Base-by-base conservation (phyloP, 1,140 invertebrate species). In the Heliconius melpomene region DNA sequence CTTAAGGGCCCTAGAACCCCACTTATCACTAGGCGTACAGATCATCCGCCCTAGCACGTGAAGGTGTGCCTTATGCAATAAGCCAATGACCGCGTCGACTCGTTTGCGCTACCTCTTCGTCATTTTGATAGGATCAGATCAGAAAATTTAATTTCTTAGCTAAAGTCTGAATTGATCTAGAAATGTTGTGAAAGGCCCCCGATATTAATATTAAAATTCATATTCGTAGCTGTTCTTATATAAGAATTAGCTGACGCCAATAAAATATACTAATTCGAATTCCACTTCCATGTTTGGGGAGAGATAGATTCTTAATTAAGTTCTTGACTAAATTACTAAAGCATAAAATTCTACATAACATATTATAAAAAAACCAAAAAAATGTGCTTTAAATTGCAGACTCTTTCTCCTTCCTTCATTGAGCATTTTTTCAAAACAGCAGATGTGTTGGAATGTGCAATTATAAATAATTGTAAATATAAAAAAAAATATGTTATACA, bases 1-100 rank as follows among this genome's bases (percentile, higher is more conserved):
- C 92, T 92, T 80, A 85, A 87, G 83, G 90, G 91, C 89, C 90
- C 91, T 93, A 94, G 87, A 94, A 87, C 88, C 90, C 90, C 85
- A 93, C 89, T 92, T 93, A 89, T 86, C 85, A 79, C 72, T 78
- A 82, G 73, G 82, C 81, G 82, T 82, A 80, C 83, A 80, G 86
- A 88, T 87, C 85, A 89, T 87, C 88, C 87, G 89, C 88, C 89
- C 90, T 90, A 87, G 75, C 85, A 87, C 85, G 85, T 86, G 86
- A 86, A 84, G 79, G 85, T 79, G 83, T 87, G 81, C 74, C 87
- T 93, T 93, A 94, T 88, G 93, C 90, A 94, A 93, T 83, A 75
- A 85, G 91, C 86, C 90, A 91, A 90, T 84, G 92, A 91, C 91
- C 91, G 83, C 84, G 74, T 71, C 81, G 75, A 87, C 86, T 87